phyloP scores from a whole-genome alignment of 2,113 vertebrate species.

The Condylura cristata region DNA sequence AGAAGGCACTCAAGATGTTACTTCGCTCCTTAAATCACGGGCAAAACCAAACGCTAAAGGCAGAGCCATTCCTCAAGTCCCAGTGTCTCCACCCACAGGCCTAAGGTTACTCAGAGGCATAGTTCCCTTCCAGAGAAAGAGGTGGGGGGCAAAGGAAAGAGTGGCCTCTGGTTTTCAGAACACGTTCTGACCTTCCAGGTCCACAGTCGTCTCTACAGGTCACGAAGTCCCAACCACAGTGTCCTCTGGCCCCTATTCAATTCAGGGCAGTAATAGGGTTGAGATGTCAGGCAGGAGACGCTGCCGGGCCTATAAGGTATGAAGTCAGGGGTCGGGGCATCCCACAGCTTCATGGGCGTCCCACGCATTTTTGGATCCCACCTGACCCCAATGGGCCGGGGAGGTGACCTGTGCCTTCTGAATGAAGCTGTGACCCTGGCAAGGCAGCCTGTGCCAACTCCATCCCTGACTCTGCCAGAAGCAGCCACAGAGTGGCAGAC shows the following conservation, averaged over 20 bases:
- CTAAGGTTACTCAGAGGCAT: background rate
- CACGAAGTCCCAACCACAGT: background rate
- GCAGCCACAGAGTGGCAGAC: background rate
- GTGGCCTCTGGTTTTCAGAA: background rate
- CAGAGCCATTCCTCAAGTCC: background rate
- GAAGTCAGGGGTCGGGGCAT: background rate
- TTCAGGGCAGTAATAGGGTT: too few species aligned
- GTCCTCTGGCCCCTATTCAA: background rate
- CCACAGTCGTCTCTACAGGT: background rate
- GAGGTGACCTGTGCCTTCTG: too few species aligned
- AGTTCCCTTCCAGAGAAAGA: background rate
- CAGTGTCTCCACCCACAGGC: background rate
- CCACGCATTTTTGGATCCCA: background rate
- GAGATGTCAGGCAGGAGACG: background rate
- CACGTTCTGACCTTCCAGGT: background rate
- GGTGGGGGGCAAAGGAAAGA: background rate
- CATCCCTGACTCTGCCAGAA: background rate
- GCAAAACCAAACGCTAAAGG: background rate
- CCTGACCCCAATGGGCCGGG: background rate
- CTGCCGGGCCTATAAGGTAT: rapidly evolving
- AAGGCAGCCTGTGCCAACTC: background rate
- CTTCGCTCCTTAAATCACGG: background rate
- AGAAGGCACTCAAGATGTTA: background rate
- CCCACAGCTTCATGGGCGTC: too few species aligned
- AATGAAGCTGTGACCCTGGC: background rate